These are phyloP conservation scores for Eurytoma californica DNA, from an alignment of 2,888 invertebrate genomes.

Conservation along the genomic window DNA sequence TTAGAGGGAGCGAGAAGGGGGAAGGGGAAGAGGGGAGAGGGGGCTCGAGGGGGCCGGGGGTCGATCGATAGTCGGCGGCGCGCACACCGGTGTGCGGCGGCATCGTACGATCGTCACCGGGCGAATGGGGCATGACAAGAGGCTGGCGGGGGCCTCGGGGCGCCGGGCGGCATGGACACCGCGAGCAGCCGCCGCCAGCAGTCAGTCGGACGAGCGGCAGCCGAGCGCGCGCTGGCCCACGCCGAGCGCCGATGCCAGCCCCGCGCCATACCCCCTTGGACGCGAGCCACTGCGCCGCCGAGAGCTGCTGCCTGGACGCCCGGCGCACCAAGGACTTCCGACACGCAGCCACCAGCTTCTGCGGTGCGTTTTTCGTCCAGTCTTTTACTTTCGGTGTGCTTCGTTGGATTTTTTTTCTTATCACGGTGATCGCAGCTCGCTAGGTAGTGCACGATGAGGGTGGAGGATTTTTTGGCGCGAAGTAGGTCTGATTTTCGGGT, in stretches of 20 bases:
- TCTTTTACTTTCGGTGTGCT: background rate
- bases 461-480: no score
- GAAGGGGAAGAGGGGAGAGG: conserved; percentile 6
- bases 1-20: conserved; percentile 8
- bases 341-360: conserved; percentile 48
- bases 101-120: conserved; percentile 2
- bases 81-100: background rate
- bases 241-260: background rate
- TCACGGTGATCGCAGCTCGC: background rate
- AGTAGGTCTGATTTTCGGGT: no score
- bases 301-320: conserved; percentile 57
- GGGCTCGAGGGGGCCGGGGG: background rate
- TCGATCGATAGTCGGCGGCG: background rate
- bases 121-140: background rate
- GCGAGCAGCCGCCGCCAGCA: background rate
- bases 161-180: background rate
- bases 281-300: conserved; percentile 2
- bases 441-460: no score
- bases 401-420: background rate
- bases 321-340: conserved; percentile 57
- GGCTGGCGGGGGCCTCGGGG: background rate
- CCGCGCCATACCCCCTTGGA: background rate
- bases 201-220: conserved; percentile 9
- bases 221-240: background rate
- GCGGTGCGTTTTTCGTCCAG: conserved; percentile 56